Conservation (phyloP, 2,113 vertebrate species). For the Excalfactoria chinensis region DNA sequence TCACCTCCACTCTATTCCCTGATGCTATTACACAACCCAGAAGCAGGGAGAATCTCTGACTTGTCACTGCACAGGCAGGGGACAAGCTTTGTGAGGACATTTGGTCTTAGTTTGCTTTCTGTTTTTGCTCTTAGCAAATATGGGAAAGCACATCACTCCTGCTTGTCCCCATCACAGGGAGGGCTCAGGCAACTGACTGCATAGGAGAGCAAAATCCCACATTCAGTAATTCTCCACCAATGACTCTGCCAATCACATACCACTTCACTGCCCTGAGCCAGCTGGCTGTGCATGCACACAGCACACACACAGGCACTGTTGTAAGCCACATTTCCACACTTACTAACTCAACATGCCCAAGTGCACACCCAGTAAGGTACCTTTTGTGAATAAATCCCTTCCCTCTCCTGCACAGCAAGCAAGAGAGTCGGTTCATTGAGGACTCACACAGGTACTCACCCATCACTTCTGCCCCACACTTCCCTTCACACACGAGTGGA, state of each 20-base stretch:
- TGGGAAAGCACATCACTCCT: not conserved
- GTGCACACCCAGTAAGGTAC: not conserved
- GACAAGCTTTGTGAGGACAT: not conserved
- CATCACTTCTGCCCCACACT: not conserved
- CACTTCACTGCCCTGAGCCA: not conserved
- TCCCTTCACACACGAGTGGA: not conserved
- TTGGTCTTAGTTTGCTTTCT: not conserved
- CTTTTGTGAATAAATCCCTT: not conserved
- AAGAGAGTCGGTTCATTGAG: not conserved
- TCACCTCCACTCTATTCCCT: not conserved
- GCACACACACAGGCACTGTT: not conserved
- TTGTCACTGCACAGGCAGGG: not conserved
- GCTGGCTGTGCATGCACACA: not conserved
- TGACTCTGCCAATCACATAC: not conserved
- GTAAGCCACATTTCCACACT: not conserved
- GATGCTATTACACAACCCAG: not conserved
- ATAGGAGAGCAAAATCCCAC: not conserved
- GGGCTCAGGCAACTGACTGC: not conserved
- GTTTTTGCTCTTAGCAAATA: not conserved
- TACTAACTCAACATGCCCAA: not conserved
- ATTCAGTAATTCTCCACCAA: not conserved
- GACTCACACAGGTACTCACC: not conserved
- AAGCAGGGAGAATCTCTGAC: not conserved
- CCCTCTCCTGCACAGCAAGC: not conserved
- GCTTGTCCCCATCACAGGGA: not conserved